Conservation (phyloP, 2,113 vertebrate species). For the Hypanus sabinus region DNA sequence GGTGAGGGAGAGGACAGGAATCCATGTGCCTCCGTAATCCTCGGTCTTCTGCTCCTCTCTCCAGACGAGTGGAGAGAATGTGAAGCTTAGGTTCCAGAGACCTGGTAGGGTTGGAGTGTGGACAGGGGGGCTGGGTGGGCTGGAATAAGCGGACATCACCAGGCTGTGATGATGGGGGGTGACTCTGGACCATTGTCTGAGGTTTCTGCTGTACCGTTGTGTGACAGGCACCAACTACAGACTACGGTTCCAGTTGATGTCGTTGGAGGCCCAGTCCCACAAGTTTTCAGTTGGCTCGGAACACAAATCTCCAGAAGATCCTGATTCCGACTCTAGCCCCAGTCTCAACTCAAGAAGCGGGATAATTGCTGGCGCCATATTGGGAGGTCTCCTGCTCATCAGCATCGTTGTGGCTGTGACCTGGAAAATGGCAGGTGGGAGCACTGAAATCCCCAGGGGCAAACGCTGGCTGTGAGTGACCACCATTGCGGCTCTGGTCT, state of each 20-base stretch:
- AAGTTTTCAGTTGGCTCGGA: neutral
- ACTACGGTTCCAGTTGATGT: neutral
- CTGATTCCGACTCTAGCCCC: neutral
- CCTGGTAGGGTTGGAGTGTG: no score
- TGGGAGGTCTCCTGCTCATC: neutral
- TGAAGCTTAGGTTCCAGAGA: no score
- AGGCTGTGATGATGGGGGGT: neutral
- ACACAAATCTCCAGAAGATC: neutral
- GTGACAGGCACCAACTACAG: neutral
- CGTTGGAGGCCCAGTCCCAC: neutral
- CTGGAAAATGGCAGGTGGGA: neutral
- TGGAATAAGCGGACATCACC: no score
- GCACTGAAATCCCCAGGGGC: neutral
- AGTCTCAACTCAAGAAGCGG: no score
- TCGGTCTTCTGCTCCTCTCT: no score
- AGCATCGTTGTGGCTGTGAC: neutral
- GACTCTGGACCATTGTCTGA: neutral
- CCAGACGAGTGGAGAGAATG: no score
- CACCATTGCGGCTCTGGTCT: no score
- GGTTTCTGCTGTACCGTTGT: neutral
- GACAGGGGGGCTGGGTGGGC: no score
- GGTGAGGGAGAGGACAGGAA: neutral
- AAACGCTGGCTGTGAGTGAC: no score
- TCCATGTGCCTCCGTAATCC: no score
- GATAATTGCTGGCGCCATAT: neutral